phyloP scores from a whole-genome alignment of 2,888 invertebrate species.

The Nasonovia ribisnigri region DNA sequence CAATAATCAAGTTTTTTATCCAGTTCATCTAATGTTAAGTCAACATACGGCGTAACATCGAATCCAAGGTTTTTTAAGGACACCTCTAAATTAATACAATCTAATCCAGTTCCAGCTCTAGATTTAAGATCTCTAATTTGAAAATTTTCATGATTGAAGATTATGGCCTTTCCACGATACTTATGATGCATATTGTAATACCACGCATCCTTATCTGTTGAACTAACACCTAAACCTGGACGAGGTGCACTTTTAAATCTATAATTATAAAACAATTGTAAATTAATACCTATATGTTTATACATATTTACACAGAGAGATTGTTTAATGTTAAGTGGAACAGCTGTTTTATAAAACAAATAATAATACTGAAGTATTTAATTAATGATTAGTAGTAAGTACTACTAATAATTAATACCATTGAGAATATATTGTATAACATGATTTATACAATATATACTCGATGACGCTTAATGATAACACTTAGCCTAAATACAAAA shows the following conservation, averaged over 20 bases:
- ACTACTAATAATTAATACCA: not conserved
- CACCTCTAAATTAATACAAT: constrained; percentile 70
- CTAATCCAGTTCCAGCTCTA: constrained; percentile 87
- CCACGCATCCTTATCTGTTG: constrained; percentile 66
- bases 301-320: not conserved
- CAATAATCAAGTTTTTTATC: constrained; percentile 53
- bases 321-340: not conserved
- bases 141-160: constrained; percentile 92
- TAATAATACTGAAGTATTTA: not conserved
- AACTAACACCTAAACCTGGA: not conserved
- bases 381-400: not conserved
- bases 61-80: constrained; percentile 75
- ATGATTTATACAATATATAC: not conserved
- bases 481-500: not conserved
- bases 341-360: not conserved
- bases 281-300: not conserved
- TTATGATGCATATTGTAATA: constrained; percentile 88
- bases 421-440: too few species aligned
- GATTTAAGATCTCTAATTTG: constrained; percentile 74
- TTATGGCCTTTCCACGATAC: constrained; percentile 84
- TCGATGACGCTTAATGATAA: too few species aligned
- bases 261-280: not conserved
- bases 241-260: constrained; percentile 26
- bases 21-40: constrained; percentile 77
- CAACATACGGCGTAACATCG: constrained; percentile 79